Conservation (phyloP, 2,888 invertebrate species). For the Drosophila ustulata region DNA sequence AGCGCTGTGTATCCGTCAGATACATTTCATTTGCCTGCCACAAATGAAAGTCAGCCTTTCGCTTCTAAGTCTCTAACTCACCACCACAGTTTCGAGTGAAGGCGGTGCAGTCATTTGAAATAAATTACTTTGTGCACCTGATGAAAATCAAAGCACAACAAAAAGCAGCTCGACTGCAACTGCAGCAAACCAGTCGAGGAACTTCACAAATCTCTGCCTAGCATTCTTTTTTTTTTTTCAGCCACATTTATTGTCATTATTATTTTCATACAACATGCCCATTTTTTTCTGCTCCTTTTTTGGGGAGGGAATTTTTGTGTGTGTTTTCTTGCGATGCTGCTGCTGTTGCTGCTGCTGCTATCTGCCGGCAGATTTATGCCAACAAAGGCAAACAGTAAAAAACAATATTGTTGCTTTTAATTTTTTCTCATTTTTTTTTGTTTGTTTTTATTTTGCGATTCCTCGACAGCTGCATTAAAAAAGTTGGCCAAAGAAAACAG, state of each 20-base stretch:
- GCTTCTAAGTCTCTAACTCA: conserved; percentile 53
- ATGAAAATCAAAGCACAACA: conserved; percentile 67
- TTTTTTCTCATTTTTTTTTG: conserved; percentile 45
- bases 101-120: conserved; percentile 77
- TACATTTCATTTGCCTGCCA: conserved; percentile 61
- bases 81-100: conserved; percentile 37
- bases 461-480: conserved; percentile 67
- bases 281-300: conserved; percentile 28
- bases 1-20: conserved; percentile 62
- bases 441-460: conserved; percentile 38
- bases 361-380: conserved; percentile 73
- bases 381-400: conserved; percentile 70
- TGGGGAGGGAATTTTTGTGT: conserved; percentile 24
- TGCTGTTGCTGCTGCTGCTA: conserved; percentile 44
- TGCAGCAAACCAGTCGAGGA: conserved; percentile 16
- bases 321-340: conserved; percentile 36
- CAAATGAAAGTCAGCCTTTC: conserved; percentile 62
- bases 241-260: conserved; percentile 78
- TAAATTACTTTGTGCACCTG: conserved; percentile 82
- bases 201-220: conserved; percentile 40
- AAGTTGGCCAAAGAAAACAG: conserved; percentile 72
- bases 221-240: conserved; percentile 29
- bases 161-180: conserved; percentile 16
- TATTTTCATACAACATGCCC: conserved; percentile 64
- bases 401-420: conserved; percentile 37